phyloP scores from a whole-genome alignment of 2,113 vertebrate species.

The Seriola rivoliana region DNA sequence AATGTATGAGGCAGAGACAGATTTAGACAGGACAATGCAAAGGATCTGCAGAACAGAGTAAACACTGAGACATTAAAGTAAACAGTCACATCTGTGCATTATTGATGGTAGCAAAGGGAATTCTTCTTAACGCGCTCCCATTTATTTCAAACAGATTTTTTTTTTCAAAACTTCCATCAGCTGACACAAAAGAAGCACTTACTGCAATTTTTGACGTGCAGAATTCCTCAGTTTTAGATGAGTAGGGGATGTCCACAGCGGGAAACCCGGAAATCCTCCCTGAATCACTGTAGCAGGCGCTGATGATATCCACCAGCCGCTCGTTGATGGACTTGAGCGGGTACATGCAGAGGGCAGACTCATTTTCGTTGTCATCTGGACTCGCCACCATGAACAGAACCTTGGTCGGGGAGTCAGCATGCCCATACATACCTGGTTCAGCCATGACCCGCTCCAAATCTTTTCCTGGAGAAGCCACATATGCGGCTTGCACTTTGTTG shows the following conservation, averaged over 20 bases:
- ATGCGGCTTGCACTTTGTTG: slow-evolving; percentile 89
- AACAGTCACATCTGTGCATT: slow-evolving; percentile 30
- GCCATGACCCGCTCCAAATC: slow-evolving; percentile 81
- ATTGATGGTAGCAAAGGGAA: slow-evolving; percentile 25
- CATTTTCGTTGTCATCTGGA: slow-evolving; percentile 76
- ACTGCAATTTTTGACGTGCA: slow-evolving; percentile 75
- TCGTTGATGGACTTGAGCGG: slow-evolving; percentile 87
- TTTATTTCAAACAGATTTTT: slow-evolving; percentile 6
- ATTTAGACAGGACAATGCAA: slow-evolving; percentile 28
- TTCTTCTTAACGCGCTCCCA: slow-evolving; percentile 7
- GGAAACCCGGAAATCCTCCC: slow-evolving; percentile 66
- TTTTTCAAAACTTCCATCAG: slow-evolving; percentile 9
- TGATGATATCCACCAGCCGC: slow-evolving; percentile 87
- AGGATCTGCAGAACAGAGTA: slow-evolving; percentile 19
- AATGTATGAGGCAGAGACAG: slow-evolving; percentile 24
- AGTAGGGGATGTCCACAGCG: slow-evolving; percentile 91
- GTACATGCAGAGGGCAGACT: slow-evolving; percentile 91
- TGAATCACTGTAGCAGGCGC: slow-evolving; percentile 87
- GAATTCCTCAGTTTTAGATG: slow-evolving; percentile 58
- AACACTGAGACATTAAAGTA: slow-evolving; percentile 44
- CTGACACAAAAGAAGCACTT: slow-evolving; percentile 39
- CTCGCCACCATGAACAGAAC: slow-evolving; percentile 91
- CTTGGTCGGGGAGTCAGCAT: slow-evolving; percentile 66
- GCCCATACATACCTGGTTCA: slow-evolving; percentile 57
- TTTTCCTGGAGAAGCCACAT: slow-evolving; percentile 83